phyloP scores from a whole-genome alignment of 1,140 invertebrate genomes.

The Ceratosolen fusciceps region DNA sequence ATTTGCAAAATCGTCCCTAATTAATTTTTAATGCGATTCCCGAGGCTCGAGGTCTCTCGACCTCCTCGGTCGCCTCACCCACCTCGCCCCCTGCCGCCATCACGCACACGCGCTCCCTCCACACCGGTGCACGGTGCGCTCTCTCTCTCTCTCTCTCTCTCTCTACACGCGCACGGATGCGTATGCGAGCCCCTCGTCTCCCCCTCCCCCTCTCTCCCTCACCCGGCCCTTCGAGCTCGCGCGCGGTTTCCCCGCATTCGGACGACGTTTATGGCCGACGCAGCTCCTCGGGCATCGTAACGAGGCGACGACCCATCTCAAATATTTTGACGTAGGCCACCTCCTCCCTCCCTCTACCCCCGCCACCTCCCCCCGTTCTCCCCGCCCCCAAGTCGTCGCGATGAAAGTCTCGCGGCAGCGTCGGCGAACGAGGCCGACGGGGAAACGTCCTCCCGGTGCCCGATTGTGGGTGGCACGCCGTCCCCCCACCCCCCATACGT shows the following conservation, averaged over 20 bases:
- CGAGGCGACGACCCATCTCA: slow-evolving; percentile 34
- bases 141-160: too few relatives aligned
- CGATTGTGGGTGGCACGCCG: background rate
- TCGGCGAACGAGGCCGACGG: background rate
- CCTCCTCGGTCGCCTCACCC: too few relatives aligned
- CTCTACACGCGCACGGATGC: background rate
- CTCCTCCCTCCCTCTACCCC: too few relatives aligned
- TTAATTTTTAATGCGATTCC: slow-evolving; percentile 31
- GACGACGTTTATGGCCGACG: slow-evolving; percentile 26
- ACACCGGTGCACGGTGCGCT: background rate
- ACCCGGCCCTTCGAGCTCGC: background rate
- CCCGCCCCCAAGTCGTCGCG: slow-evolving; percentile 21
- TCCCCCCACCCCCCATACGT: background rate
- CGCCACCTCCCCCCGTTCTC: too few relatives aligned
- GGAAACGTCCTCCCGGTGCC: slow-evolving; percentile 29
- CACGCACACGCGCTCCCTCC: background rate
- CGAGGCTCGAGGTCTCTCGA: too few relatives aligned
- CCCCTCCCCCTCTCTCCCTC: too few relatives aligned
- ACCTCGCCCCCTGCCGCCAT: background rate
- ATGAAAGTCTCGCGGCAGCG: background rate
- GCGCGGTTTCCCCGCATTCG: slow-evolving; percentile 1
- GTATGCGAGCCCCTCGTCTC: too few relatives aligned
- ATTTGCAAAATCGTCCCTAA: slow-evolving; percentile 38
- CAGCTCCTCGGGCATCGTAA: background rate
- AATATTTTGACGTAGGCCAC: slow-evolving; percentile 43